Percentiles rank a stretch among this genome's conserved stretches.
Evolutionary conservation across 1,140 invertebrate species (phyloP).

Genomic region (Pristionchus pacificus): DNA sequence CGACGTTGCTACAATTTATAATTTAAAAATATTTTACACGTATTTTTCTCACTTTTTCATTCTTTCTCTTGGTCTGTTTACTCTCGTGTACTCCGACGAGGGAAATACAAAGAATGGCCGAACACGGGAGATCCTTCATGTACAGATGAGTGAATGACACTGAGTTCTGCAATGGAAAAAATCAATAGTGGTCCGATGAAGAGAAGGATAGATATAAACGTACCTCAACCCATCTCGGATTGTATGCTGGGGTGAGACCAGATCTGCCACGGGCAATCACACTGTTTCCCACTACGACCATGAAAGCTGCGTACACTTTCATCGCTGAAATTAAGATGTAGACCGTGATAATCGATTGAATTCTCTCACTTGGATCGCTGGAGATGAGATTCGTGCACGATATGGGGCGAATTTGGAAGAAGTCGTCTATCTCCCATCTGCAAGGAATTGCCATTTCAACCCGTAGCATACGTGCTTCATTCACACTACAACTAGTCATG

Average conservation of each 20-base stretch:
- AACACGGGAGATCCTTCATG: conserved; percentile 53
- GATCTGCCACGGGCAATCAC: neutral
- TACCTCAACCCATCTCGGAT: conserved; percentile 40
- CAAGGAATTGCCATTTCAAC: too few species aligned
- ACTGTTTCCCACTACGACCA: neutral
- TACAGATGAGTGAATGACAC: conserved; percentile 43
- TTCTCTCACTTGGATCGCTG: neutral
- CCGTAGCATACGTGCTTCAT: too few species aligned
- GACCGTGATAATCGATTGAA: neutral
- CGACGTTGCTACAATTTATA: too few species aligned
- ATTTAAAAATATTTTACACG: too few species aligned
- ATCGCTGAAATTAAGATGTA: neutral
- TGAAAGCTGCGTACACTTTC: neutral
- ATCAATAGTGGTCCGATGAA: too few species aligned
- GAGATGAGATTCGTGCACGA: conserved; percentile 14
- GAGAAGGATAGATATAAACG: too few species aligned
- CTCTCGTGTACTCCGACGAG: conserved; percentile 27
- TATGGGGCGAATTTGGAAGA: conserved; percentile 28
- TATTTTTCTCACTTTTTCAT: too few species aligned
- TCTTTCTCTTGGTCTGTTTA: too few species aligned
- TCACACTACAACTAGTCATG: too few species aligned
- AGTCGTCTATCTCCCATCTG: conserved; percentile 15
- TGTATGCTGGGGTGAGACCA: neutral
- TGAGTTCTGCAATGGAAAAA: conserved; percentile 20
- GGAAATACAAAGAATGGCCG: conserved; percentile 44